These are phyloP conservation scores for Dicycla oo DNA, from an alignment of 2,888 invertebrate species.

Conservation along the genomic window DNA sequence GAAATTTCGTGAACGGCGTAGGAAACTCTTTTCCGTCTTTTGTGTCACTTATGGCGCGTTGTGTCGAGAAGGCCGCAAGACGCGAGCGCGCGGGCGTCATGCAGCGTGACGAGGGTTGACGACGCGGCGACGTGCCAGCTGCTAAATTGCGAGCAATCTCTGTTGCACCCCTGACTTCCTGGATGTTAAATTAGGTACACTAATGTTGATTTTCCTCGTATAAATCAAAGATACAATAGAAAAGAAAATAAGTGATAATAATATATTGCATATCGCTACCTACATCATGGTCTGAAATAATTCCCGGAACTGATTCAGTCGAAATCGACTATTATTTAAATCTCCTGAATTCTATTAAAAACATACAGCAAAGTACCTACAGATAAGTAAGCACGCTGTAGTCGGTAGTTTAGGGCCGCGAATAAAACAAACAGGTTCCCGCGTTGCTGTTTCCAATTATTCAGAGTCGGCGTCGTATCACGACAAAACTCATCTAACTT, in stretches of 20 bases:
- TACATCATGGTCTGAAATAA: neutral
- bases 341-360: too few species aligned
- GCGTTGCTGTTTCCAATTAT: slow-evolving; percentile 77
- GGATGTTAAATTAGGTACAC: slow-evolving; percentile 43
- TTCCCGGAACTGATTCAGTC: neutral
- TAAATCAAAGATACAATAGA: slow-evolving; percentile 7
- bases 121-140: slow-evolving; percentile 69
- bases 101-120: slow-evolving; percentile 76
- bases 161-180: slow-evolving; percentile 67
- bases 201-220: slow-evolving; percentile 34
- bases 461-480: slow-evolving; percentile 69
- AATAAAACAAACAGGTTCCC: slow-evolving; percentile 67
- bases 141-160: slow-evolving; percentile 74
- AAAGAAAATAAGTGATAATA: neutral
- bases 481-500: slow-evolving; percentile 84
- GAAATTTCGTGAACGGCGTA: slow-evolving; percentile 23
- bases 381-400: slow-evolving; percentile 34
- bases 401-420: slow-evolving; percentile 29
- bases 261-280: neutral
- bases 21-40: slow-evolving; percentile 45
- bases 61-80: slow-evolving; percentile 47
- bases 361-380: slow-evolving; percentile 32
- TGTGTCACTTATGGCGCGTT: slow-evolving; percentile 40
- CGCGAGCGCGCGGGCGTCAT: slow-evolving; percentile 55
- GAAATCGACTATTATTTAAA: neutral